These are phyloP conservation scores for Sipha flava DNA, from an alignment of 1,140 invertebrate genomes.

Conservation along the genomic window DNA sequence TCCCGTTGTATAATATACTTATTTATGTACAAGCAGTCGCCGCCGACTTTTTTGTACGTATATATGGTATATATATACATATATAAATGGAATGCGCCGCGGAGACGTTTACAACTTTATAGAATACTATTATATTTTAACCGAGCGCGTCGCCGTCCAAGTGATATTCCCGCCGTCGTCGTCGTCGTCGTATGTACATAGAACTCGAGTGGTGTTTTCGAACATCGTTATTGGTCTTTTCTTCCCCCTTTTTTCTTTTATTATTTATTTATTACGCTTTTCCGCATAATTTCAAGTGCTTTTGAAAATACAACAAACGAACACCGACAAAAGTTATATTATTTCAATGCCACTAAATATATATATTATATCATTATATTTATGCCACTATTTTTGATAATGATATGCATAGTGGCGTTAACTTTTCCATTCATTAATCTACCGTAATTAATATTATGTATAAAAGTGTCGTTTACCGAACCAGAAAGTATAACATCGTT, in stretches of 20 bases:
- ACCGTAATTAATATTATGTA: no score
- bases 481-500: no score
- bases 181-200: background rate
- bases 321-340: background rate
- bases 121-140: background rate
- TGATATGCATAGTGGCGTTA: background rate
- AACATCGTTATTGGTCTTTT: background rate
- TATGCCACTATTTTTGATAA: no score
- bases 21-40: background rate
- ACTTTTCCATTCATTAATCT: background rate
- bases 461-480: no score
- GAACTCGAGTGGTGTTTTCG: background rate
- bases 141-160: no score
- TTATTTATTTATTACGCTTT: background rate
- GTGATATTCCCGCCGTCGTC: background rate
- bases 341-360: background rate
- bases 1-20: background rate
- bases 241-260: background rate
- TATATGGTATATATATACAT: no score
- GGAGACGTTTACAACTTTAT: conserved; percentile 7
- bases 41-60: background rate
- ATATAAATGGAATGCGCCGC: no score
- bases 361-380: no score
- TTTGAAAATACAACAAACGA: background rate
- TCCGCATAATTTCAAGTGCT: background rate